Evolutionary conservation across 2,113 vertebrate genomes (phyloP).

Genomic region (Entosphenus tridentatus): DNA sequence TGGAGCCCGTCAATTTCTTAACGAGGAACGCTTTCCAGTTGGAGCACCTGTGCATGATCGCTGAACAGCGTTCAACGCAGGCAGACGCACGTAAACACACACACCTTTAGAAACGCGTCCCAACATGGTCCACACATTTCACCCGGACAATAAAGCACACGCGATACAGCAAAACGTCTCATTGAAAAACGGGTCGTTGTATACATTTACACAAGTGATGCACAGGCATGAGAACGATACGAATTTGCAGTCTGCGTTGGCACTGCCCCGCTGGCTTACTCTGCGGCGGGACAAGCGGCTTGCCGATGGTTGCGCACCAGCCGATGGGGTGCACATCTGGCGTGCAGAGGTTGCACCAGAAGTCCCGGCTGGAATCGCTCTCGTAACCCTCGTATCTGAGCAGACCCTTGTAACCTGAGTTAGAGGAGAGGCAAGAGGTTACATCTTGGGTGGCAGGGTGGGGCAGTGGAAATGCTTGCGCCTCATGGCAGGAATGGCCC

Average conservation of each 20-base stretch:
- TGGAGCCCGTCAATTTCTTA: conserved; percentile 52
- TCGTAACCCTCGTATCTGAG: conserved; percentile 77
- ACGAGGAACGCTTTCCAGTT: conserved; percentile 83
- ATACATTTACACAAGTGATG: too few species aligned
- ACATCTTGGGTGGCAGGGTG: too few species aligned
- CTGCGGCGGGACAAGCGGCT: conserved; percentile 72
- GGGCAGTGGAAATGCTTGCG: too few species aligned
- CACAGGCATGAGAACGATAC: too few species aligned
- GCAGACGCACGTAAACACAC: too few species aligned
- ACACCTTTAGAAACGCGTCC: too few species aligned
- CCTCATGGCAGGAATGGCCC: too few species aligned
- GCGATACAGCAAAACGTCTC: too few species aligned
- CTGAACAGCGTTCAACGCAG: conserved; percentile 17
- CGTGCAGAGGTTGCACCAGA: conserved; percentile 71
- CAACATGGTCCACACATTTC: too few species aligned
- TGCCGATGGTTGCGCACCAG: conserved; percentile 80
- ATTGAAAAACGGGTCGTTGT: too few species aligned
- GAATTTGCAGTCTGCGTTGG: too few species aligned
- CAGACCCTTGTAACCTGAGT: conserved; percentile 60
- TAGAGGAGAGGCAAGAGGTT: conserved; percentile 4
- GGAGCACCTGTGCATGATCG: conserved; percentile 77
- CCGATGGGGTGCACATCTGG: conserved; percentile 75
- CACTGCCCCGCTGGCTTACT: conserved; percentile 25
- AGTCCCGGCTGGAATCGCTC: conserved; percentile 41
- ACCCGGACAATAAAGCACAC: too few species aligned